Base-by-base conservation (phyloP, 2,888 invertebrate species). In the Sepioteuthis lessoniana region DNA sequence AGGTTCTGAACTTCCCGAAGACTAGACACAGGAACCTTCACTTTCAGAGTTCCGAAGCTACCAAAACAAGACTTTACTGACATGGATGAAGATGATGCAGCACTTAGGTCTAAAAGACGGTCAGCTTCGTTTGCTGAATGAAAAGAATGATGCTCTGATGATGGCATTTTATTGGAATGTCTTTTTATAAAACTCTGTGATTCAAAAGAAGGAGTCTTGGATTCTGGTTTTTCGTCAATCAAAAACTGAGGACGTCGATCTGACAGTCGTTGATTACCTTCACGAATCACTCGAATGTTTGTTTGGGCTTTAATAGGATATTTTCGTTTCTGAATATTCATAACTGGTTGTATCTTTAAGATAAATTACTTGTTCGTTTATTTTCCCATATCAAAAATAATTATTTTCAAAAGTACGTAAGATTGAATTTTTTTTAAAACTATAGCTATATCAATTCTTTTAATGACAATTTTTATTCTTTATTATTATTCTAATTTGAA, bases 11-110 rank as follows among this genome's bases (percentile, higher is more conserved):
- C 92, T 92, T 42, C 47, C 46, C n/a, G 42, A 28, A 92, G 47
- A 92, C 92, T 46, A 19, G 38, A 31, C 31, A 47, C 92, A 1
- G 42, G 92, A 19, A 42, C 42, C 19, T 38, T 8, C 3, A 91
- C 91, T 28, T 31, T n/a, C 21, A 37, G 92, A 28, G 92, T 92
- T n/a, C 92, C 46, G 28, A 92, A 47, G 19, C 47, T 46, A 7
- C n/a, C 92, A 92, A 92, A 92, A 92, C 46, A 42, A 16, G 92
- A 92, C 13, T 46, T 92, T 28, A 47, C 47, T n/a, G 92, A 92
- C 31, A 46, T 25, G 4, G 55, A 55, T 21, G 55, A 76, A 0
- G 92, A 47, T 10, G 92, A 92, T 46, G 46, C 38, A 3, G 31
- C 19, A 35, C 92, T 92, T 19, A 38, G 28, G n/a, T 92, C 92